Base-by-base conservation (phyloP, 2,113 vertebrate genomes). In the Tonatia bakeri region DNA sequence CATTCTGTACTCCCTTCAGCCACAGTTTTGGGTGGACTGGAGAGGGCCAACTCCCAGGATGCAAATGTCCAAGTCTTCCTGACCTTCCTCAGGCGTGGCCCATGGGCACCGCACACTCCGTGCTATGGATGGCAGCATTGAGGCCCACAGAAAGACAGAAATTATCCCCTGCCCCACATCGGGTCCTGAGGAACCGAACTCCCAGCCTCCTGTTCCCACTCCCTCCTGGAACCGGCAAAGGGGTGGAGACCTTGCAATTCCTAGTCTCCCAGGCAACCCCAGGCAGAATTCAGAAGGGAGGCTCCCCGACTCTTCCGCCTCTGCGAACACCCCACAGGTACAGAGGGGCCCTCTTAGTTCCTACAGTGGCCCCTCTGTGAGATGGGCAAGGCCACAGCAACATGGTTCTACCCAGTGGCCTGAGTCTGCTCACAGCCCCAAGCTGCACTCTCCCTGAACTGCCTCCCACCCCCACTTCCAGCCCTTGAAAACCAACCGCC, bases 31-130 rank as follows among this genome's bases (percentile, higher is more conserved):
- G 36, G n/a, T 50, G 50, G 40, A 45, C 31, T 47, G 16, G 61
- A 26, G 47, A 43, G 54, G 20, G 9, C 33, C 72, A 43, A 33
- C 17, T 31, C 36, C 24, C 17, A 11, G n/a, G 5, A 33, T n/a
- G 28, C 11, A 50, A 54, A 70, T 17, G 4, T 43, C 26, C 36
- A 36, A 13, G 50, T 12, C 17, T 47, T 77, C 26, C 81, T 28
- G 13, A n/a, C 22, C 14, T 26, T 79, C 50, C 16, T 56, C 43
- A 40, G n/a, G 33, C 1, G 0, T 24, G 38, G 7, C 0, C 17
- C 59, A 61, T 8, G 33, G 52, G 3, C 40, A 24, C 11, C 17
- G 20, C 16, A 22, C 76, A 31, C 61, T 65, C 81, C 24, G 3
- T 47, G 84, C 75, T 67, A 2, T 64, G 26, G 8, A 1, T 17